Base-by-base conservation (phyloP, 2,113 vertebrate genomes). In the Poecilia latipinna region DNA sequence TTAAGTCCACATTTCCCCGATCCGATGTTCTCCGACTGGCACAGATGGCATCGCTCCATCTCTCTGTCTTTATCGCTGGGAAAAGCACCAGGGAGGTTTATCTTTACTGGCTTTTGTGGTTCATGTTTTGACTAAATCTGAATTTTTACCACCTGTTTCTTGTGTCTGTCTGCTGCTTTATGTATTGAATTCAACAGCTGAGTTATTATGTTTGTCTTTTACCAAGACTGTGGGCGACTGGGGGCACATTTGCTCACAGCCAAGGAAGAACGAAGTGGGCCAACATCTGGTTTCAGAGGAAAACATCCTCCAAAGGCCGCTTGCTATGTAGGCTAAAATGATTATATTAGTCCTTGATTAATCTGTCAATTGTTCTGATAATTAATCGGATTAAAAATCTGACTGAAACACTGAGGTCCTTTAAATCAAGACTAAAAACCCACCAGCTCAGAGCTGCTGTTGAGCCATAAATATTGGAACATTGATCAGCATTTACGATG, bases 1-100 rank as follows among this genome's bases (percentile, higher is more conserved):
- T 94, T 94, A 93, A 96, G 95, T 91, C 91, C 91, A 92, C 77
- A 92, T 90, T 94, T 61, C 74, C 74, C 84, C 64, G 37, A 72
- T 80, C 72, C 13, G 2, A 19, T 48, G 78, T 86, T 69, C 92
- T 93, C 85, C 79, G 72, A 32, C 75, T 89, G 83, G 82, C 83
- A 68, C 88, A 88, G 84, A 87, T 84, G 91, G 91, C 87, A 82
- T 24, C 1, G 17, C 68, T 67, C 15, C 24, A 6, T 57, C 51
- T n/a, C 51, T 48, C 44, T 13, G 39, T 42, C 39, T 19, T 29
- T 78, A 37, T 75, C 68, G 82, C 70, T 71, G 68, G 82, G 78
- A 26, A 44, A 75, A 85, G 75, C 76, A 62, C 33, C 80, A 74
- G 70, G 24, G 24, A 66, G 78, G 61, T 70, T 69, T 68, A 72